Percentiles rank a stretch among this genome's conserved stretches.
phyloP scores from a whole-genome alignment of 2,797 vertebrate genomes.

The Enteromius viviparus region DNA sequence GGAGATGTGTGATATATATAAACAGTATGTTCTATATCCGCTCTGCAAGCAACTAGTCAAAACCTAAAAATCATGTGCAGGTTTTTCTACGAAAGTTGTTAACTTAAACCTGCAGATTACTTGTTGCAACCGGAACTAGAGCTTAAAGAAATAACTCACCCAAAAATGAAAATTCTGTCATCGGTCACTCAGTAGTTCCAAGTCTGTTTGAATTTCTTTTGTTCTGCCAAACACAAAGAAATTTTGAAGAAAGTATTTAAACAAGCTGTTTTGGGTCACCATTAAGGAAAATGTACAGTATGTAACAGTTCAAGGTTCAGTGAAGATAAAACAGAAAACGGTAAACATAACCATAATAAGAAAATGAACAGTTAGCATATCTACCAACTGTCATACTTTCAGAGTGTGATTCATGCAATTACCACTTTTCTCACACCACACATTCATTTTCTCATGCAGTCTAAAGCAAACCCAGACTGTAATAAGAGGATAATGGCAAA shows the following conservation, averaged over 20 bases:
- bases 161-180: no score
- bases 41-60: neutral
- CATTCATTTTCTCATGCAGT: neutral
- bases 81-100: neutral
- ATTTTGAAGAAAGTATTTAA: no score
- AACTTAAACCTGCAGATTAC: neutral
- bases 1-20: neutral
- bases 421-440: neutral
- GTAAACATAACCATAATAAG: neutral
- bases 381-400: neutral
- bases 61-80: neutral
- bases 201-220: no score
- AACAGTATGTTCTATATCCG: neutral
- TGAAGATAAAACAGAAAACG: no score
- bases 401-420: neutral
- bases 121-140: neutral
- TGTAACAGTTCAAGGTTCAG: neutral
- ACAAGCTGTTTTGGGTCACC: neutral
- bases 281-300: neutral
- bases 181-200: no score
- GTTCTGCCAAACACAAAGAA: no score
- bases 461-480: neutral
- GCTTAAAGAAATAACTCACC: neutral
- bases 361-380: neutral
- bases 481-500: neutral